Evolutionary conservation across 2,888 invertebrate species (phyloP), one percentile per base, ranked within the genome.

Genomic region (Allolobophora icterica): DNA sequence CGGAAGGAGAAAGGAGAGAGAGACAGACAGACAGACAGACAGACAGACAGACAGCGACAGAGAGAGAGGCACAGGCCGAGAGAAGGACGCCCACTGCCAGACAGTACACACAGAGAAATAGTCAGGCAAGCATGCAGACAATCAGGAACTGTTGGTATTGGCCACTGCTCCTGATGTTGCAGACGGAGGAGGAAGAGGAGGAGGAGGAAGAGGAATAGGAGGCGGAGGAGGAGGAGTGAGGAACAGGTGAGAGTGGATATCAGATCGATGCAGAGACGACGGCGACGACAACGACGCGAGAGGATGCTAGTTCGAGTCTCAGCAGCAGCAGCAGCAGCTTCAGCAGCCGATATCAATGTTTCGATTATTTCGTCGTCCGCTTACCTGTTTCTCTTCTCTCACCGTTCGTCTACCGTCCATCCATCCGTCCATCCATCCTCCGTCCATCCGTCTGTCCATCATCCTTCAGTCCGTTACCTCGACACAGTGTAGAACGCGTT

Each of bases 61-160:
- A 13, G 5, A 42, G 42, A 17, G 42, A 17, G 13, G 17, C 17
- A 24, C 52, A 24, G 52, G 24, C 24, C 5, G 52, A 52, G 52
- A 21, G 52, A 52, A 21, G 11, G 21, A 52, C 21, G 24, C 21
- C 17, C 52, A 24, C 21, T 42, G 38, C 8, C 38, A 45, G 45
- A 19, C 1, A n/a, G n/a, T n/a, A n/a, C n/a, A 52, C 4, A 6
- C 24, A 52, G 52, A 52, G 21, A n/a, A 71, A 52, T 24, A 52
- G 30, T 30, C 30, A 71, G 71, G 17, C 71, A 71, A 71, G n/a
- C 71, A n/a, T 11, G 71, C 30, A 71, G 71, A n/a, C 71, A 71
- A n/a, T n/a, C 30, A 58, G 89, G 90, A 71, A 90, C 90, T 45
- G 35, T n/a, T 90, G 58, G 33, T 58, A 52, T 30, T 84, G 90